phyloP scores from a whole-genome alignment of 2,888 invertebrate genomes.

The Perdita meconis region DNA sequence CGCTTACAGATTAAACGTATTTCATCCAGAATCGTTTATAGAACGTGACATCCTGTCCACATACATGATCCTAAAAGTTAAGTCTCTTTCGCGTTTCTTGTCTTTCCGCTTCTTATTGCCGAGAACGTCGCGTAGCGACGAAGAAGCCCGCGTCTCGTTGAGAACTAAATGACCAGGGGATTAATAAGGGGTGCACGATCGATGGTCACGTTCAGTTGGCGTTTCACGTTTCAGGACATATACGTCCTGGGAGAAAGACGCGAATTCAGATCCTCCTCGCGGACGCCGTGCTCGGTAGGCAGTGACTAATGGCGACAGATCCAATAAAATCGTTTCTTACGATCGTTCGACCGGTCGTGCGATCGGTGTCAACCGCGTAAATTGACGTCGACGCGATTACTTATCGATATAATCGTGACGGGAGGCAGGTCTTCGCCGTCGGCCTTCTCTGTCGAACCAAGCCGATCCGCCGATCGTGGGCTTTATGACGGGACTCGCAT shows the following conservation, averaged over 20 bases:
- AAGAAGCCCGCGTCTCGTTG: not conserved
- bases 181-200: slow-evolving; percentile 39
- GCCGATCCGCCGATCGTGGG: not conserved
- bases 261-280: slow-evolving; percentile 18
- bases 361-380: slow-evolving; percentile 61
- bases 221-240: slow-evolving; percentile 35
- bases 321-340: slow-evolving; percentile 67
- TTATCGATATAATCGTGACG: slow-evolving; percentile 46
- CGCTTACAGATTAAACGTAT: no score
- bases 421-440: slow-evolving; percentile 8
- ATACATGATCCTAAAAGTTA: no score
- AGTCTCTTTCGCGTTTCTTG: no score
- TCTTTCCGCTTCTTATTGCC: not conserved
- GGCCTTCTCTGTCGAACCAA: slow-evolving; percentile 13
- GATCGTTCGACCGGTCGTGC: slow-evolving; percentile 35
- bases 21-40: no score
- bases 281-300: slow-evolving; percentile 38
- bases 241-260: slow-evolving; percentile 29
- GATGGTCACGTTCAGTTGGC: slow-evolving; percentile 33
- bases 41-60: no score
- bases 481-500: slow-evolving; percentile 55
- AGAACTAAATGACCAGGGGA: not conserved
- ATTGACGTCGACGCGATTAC: slow-evolving; percentile 63
- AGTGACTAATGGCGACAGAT: slow-evolving; percentile 61
- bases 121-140: not conserved